Conservation (phyloP, 2,797 vertebrate species). For the Pipistrellus pygmaeus region DNA sequence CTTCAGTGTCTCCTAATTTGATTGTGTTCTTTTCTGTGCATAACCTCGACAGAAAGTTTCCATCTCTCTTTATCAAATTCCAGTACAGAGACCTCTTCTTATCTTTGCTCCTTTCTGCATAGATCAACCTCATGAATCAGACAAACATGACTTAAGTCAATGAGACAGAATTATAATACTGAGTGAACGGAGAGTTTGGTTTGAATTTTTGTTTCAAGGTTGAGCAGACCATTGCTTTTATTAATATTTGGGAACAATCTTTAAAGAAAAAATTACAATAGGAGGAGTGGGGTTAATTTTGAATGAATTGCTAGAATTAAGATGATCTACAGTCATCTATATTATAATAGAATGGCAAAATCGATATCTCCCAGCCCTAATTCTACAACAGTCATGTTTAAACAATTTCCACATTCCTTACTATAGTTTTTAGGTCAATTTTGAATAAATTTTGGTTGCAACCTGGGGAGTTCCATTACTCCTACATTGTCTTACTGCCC, state of each 20-base stretch:
- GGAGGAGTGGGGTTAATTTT: not conserved
- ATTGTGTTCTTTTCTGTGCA: conserved; percentile 70
- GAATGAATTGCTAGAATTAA: conserved; percentile 32
- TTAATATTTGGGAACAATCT: conserved; percentile 10
- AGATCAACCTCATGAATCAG: conserved; percentile 66
- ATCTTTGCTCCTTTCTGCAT: conserved; percentile 31
- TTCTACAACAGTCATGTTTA: not conserved
- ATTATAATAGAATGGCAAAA: conserved; percentile 21
- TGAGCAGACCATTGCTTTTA: conserved; percentile 32
- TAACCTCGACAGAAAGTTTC: conserved; percentile 53
- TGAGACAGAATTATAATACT: conserved; percentile 51
- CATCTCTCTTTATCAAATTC: conserved; percentile 61
- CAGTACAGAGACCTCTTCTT: not conserved
- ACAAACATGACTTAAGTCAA: conserved; percentile 58
- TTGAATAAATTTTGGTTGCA: not conserved
- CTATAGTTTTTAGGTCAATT: not conserved
- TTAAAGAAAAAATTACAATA: conserved; percentile 13
- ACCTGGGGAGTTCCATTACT: not conserved
- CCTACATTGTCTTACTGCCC: not conserved
- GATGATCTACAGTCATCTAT: not conserved
- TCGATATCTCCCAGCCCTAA: not conserved
- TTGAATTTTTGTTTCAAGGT: conserved; percentile 50
- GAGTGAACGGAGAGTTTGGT: conserved; percentile 38
- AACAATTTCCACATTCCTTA: not conserved
- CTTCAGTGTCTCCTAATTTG: conserved; percentile 70